phyloP scores from a whole-genome alignment of 2,113 vertebrate species.

The Acanthochromis polyacanthus region DNA sequence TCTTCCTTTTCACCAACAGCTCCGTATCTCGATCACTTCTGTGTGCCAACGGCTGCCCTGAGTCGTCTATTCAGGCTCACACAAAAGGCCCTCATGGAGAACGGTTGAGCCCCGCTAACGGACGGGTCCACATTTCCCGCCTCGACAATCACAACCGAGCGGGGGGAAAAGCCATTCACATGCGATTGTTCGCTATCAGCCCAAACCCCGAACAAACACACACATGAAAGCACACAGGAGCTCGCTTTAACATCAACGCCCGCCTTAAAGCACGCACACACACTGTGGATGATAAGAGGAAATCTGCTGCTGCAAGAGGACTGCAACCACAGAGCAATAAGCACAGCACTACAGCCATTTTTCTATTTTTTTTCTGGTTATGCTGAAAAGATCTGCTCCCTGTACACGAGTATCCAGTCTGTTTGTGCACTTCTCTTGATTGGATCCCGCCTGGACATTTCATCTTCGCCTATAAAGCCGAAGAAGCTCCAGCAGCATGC shows the following conservation, averaged over 20 bases:
- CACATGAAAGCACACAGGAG: conserved; percentile 32
- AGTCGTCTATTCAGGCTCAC: conserved; percentile 57
- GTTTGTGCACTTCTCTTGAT: conserved; percentile 1
- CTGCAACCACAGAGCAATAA: conserved; percentile 42
- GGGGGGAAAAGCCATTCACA: conserved; percentile 49
- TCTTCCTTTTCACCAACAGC: neutral
- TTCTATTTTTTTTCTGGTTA: neutral
- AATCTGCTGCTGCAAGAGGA: conserved; percentile 44
- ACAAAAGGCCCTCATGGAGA: conserved; percentile 66
- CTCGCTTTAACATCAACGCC: conserved; percentile 21
- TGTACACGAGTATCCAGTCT: neutral
- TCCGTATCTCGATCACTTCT: conserved; percentile 44
- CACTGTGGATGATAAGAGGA: conserved; percentile 1
- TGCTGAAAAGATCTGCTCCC: conserved; percentile 1
- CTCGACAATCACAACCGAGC: conserved; percentile 60
- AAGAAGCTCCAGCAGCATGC: neutral
- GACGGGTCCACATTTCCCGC: conserved; percentile 37
- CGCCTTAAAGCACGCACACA: conserved; percentile 4
- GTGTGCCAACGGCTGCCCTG: conserved; percentile 35
- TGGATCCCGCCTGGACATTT: conserved; percentile 3
- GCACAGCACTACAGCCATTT: neutral
- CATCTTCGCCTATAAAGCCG: neutral
- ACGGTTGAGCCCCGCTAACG: conserved; percentile 53
- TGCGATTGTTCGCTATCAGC: conserved; percentile 60
- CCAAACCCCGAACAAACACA: conserved; percentile 41